Base-by-base conservation (phyloP, 2,888 invertebrate genomes). In the Fissipunctia ypsillon region DNA sequence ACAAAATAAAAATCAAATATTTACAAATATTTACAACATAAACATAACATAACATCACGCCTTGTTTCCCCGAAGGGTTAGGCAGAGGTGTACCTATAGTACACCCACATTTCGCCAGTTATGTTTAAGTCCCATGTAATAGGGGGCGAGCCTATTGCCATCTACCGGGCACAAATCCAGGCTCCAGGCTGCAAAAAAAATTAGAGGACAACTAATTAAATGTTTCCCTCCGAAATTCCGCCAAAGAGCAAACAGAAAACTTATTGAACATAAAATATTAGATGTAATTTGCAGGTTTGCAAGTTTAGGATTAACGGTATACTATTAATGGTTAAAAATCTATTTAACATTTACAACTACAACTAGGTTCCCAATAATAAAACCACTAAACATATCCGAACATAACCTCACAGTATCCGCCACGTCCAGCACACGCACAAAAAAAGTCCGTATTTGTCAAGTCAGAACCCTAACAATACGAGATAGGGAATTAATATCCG, bases 401-500 rank as follows among this genome's bases (percentile, higher is more conserved):
- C 22, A 50, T 19, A 16, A 25, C 10, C 31, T 41, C 52, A 57
- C 48, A 68, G 71, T 76, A 86, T 78, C 74, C 73, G 73, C 43
- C 35, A 60, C 28, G 35, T 63, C 35, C 43, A 68, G 48, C 64
- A 43, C 25, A 52, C 59, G 16, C 63, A 25, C 68, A 80, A 78
- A 80, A 84, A 71, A 64, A 70, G 72, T 22, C 31, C 75, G 68
- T 70, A 78, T 80, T 73, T 82, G 77, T 79, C 76, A 80, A 79
- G 82, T 81, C 79, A 78, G 83, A 87, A 84, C 82, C 84, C 82
- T 84, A 88, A 69, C 73, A 79, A 76, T 80, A 75, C 76, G 71
- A 81, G 83, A 85, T 85, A 87, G 82, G 70, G 74, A 84, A 84
- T 84, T 80, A 80, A 87, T 84, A 87, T 82, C 82, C 84, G 81